A percentile compares a stretch with the other conserved stretches of the same genome.
Evolutionary conservation across 1,140 invertebrate genomes (phyloP).

Genomic region (Hormaphis cornu): DNA sequence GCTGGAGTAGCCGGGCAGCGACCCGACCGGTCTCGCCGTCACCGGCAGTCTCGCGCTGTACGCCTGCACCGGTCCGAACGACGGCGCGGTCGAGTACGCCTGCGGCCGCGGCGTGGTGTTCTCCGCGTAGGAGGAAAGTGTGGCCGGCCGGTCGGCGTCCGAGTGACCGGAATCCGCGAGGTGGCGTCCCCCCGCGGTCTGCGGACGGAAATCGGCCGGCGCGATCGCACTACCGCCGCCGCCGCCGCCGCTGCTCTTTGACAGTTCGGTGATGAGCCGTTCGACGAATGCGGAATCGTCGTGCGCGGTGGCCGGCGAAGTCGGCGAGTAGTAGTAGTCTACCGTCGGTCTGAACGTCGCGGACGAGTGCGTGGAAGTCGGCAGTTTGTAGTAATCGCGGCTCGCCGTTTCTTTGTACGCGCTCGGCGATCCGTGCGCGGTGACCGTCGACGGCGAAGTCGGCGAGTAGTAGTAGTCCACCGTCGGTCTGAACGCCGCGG

Average conservation of each 20-base stretch:
- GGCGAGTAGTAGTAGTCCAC: slow-evolving; percentile 5
- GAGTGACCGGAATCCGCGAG: too few species aligned
- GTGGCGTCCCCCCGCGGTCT: too few species aligned
- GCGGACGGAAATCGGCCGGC: too few species aligned
- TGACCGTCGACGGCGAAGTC: not conserved
- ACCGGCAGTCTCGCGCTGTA: not conserved
- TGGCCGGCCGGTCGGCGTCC: not conserved
- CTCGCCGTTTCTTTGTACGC: too few species aligned
- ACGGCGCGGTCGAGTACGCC: not conserved
- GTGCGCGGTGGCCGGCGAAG: not conserved
- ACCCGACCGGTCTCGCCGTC: not conserved
- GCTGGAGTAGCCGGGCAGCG: not conserved
- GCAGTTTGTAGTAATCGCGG: too few species aligned
- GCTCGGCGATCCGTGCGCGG: not conserved
- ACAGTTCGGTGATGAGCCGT: not conserved
- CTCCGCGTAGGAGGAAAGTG: not conserved
- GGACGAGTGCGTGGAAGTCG: not conserved
- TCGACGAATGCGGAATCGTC: not conserved
- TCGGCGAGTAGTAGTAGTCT: not conserved
- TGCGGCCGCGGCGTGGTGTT: not conserved
- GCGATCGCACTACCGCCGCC: too few species aligned
- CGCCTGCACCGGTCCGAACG: not conserved
- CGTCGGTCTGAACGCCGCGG: not conserved
- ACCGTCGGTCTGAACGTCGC: not conserved
- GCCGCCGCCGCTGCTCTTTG: too few species aligned